A percentile compares a stretch with the other conserved stretches of the same genome.
These are phyloP conservation scores for Isurus oxyrinchus DNA, from an alignment of 2,113 vertebrate genomes.

Conservation along the genomic window DNA sequence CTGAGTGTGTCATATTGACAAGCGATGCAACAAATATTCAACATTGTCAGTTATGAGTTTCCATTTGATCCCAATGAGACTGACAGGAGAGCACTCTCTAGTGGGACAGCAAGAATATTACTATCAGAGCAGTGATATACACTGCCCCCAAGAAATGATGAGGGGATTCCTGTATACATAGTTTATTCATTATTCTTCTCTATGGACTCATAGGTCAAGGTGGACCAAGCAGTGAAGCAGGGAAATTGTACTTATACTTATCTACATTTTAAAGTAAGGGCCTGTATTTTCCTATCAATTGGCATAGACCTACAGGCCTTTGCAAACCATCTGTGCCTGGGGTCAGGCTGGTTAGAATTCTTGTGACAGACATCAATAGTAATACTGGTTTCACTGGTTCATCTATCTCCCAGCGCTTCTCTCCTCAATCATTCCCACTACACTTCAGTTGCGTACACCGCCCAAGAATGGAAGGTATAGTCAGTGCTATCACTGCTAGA, in stretches of 20 bases:
- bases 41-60: conserved; percentile 19
- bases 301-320: not conserved
- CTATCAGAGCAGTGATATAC: not conserved
- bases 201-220: not conserved
- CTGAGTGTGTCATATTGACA: not conserved
- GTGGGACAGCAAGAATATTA: not conserved
- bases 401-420: not conserved
- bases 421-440: not conserved
- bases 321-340: not conserved
- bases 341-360: not conserved
- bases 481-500: not conserved
- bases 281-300: not conserved
- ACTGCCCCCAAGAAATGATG: not conserved
- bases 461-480: not conserved
- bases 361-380: not conserved
- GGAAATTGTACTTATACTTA: not conserved
- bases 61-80: not conserved
- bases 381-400: not conserved
- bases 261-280: not conserved
- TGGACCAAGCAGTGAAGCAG: not conserved
- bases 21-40: not conserved
- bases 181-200: not conserved
- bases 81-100: not conserved
- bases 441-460: not conserved
- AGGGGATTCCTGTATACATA: not conserved